Conservation (phyloP, 2,888 invertebrate species). For the Linyphia triangularis region DNA sequence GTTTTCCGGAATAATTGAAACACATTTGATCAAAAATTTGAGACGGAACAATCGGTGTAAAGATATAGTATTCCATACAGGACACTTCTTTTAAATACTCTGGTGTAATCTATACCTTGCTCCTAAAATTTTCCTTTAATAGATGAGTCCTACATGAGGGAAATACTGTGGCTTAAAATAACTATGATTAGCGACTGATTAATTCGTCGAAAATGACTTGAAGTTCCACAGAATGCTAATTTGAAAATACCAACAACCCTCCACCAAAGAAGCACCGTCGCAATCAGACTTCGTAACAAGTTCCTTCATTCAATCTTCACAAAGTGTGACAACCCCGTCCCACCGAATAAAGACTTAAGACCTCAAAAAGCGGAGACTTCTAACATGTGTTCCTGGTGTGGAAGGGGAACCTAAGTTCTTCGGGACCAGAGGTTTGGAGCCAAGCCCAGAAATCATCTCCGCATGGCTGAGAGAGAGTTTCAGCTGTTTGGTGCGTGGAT, state of each 20-base stretch:
- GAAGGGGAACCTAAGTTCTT: neutral
- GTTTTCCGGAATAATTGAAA: too few relatives aligned
- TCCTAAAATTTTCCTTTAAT: too few relatives aligned
- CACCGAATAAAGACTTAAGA: neutral
- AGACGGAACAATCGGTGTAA: too few relatives aligned
- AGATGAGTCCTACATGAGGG: too few relatives aligned
- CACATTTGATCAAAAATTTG: too few relatives aligned
- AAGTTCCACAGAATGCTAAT: neutral
- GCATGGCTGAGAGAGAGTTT: slow-evolving; percentile 23
- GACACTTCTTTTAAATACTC: too few relatives aligned
- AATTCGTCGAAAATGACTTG: neutral
- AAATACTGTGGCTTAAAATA: too few relatives aligned
- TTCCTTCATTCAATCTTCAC: neutral
- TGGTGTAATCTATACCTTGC: too few relatives aligned
- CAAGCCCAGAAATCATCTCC: slow-evolving; percentile 39
- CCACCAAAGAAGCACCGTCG: too few relatives aligned
- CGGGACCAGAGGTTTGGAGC: slow-evolving; percentile 35
- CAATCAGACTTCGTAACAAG: neutral
- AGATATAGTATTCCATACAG: too few relatives aligned
- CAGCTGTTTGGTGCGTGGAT: slow-evolving; percentile 41
- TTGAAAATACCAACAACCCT: neutral
- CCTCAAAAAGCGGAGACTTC: slow-evolving; percentile 4
- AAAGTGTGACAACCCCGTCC: slow-evolving; percentile 3
- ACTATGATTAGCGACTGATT: too few relatives aligned
- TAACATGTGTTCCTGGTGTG: neutral